These are phyloP conservation scores for Pherbina coryleti DNA, from an alignment of 2,888 invertebrate genomes.

Conservation along the genomic window DNA sequence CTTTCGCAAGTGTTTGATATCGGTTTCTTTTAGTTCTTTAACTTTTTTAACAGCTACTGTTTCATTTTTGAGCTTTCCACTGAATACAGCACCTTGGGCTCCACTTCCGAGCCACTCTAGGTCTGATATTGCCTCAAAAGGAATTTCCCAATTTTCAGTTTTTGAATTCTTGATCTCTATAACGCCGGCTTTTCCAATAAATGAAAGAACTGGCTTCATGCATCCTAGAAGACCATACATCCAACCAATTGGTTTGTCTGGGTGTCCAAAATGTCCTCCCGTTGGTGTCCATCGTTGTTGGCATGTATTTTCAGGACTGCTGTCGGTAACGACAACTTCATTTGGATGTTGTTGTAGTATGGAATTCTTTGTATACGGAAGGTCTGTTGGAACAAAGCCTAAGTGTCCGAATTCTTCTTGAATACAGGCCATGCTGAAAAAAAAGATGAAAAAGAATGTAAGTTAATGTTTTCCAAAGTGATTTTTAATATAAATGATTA, in stretches of 20 bases:
- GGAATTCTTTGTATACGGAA: slow-evolving; percentile 58
- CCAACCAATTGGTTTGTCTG: slow-evolving; percentile 76
- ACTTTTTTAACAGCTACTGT: slow-evolving; percentile 98
- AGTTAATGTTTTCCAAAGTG: not conserved
- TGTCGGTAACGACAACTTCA: slow-evolving; percentile 65
- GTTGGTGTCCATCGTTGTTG: slow-evolving; percentile 71
- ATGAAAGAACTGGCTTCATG: slow-evolving; percentile 87
- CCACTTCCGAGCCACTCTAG: slow-evolving; percentile 94
- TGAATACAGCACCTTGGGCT: slow-evolving; percentile 95
- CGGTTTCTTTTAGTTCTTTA: slow-evolving; percentile 90
- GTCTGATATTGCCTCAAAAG: slow-evolving; percentile 89
- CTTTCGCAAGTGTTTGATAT: slow-evolving; percentile 91
- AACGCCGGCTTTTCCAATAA: slow-evolving; percentile 83
- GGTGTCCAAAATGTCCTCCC: slow-evolving; percentile 67
- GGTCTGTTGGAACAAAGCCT: slow-evolving; percentile 61
- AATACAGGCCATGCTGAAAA: slow-evolving; percentile 76
- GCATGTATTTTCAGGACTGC: slow-evolving; percentile 69
- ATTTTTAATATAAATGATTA: too few species aligned
- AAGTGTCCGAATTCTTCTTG: slow-evolving; percentile 76
- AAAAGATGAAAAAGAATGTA: slow-evolving; percentile 43
- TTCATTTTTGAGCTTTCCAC: slow-evolving; percentile 84
- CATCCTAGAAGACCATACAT: slow-evolving; percentile 89
- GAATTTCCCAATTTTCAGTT: slow-evolving; percentile 93
- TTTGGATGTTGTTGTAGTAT: slow-evolving; percentile 55
- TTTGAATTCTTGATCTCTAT: slow-evolving; percentile 75